Conservation (phyloP, 2,113 vertebrate species). For the Pionites leucogaster region DNA sequence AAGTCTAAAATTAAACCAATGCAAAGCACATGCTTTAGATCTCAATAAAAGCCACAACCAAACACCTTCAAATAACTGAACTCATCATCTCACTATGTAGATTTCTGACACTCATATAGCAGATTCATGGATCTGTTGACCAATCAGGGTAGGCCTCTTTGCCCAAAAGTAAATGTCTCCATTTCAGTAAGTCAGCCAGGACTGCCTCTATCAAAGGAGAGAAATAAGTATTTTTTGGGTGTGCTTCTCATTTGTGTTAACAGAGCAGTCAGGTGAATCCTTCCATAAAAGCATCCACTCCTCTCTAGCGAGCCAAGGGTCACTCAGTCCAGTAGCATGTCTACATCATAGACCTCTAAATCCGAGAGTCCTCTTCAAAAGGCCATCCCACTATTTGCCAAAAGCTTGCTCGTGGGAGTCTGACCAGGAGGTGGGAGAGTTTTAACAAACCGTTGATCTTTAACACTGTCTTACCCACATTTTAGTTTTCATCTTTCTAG, state of each 20-base stretch:
- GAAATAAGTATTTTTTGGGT: background rate
- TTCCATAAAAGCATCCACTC: background rate
- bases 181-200: rapidly evolving
- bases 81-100: background rate
- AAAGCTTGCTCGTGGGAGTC: background rate
- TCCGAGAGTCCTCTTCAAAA: background rate
- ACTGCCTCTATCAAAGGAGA: background rate
- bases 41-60: background rate
- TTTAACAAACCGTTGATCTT: background rate
- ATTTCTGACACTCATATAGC: background rate
- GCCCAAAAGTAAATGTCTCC: background rate
- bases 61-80: background rate
- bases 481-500: background rate
- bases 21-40: background rate
- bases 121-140: background rate
- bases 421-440: background rate
- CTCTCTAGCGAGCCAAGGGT: background rate
- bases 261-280: background rate
- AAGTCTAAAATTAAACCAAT: background rate
- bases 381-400: background rate
- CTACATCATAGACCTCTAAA: background rate
- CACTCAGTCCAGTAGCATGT: background rate
- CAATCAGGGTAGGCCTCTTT: background rate
- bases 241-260: background rate
- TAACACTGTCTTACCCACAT: background rate